phyloP scores from a whole-genome alignment of 2,113 vertebrate species.

The Ciconia stormi region DNA sequence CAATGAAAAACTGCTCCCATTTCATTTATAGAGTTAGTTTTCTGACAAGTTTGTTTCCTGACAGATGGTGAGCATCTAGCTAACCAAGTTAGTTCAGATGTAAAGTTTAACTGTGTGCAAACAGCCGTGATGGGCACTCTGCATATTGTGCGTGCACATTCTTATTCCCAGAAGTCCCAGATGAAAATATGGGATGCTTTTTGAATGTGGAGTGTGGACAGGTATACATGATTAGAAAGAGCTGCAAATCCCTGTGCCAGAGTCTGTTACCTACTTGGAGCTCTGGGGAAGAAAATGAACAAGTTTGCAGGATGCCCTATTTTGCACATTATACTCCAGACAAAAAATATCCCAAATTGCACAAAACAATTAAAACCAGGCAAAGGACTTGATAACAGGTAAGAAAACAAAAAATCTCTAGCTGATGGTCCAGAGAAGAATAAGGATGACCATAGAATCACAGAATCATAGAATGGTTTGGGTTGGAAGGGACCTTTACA shows the following conservation, averaged over 20 bases:
- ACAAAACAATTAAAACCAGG: neutral
- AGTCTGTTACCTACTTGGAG: neutral
- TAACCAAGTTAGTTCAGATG: neutral
- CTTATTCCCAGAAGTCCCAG: neutral
- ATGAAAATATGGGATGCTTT: neutral
- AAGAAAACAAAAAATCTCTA: neutral
- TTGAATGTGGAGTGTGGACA: neutral
- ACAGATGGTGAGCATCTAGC: neutral
- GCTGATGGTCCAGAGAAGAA: neutral
- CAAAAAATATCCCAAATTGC: neutral
- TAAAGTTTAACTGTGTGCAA: neutral
- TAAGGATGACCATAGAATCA: neutral
- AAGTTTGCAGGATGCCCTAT: neutral
- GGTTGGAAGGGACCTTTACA: neutral
- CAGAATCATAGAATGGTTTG: neutral
- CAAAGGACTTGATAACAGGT: neutral
- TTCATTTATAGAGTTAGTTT: neutral
- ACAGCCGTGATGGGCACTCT: neutral
- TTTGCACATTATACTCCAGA: neutral
- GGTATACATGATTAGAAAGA: neutral
- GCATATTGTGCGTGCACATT: neutral
- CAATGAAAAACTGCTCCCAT: neutral
- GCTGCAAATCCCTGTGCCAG: neutral
- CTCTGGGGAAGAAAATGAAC: neutral
- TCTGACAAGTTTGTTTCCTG: neutral